Base-by-base conservation (phyloP, 2,888 invertebrate species). In the Dendrolimus pini region DNA sequence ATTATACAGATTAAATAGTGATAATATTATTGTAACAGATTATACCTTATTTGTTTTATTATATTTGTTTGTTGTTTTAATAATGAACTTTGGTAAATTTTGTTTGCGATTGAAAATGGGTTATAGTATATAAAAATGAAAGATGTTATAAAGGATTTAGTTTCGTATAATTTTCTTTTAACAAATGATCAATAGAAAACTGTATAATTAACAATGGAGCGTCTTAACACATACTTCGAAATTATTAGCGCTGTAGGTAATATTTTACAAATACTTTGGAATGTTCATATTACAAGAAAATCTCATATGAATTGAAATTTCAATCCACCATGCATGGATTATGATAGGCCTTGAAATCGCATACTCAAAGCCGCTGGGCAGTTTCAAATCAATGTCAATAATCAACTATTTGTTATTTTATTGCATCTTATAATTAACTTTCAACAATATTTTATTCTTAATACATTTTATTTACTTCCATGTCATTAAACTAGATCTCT, bases 141-240 rank as follows among this genome's bases (percentile, higher is more conserved):
- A 87, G 71, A 88, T 78, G 83, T 63, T 61, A 56, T 58, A 82
- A 89, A 89, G 89, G 88, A 89, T 90, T 90, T 89, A 89, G 90
- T 90, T 89, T 90, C 89, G 81, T 90, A 89, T 90, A 90, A 90
- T 90, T 90, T 90, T 90, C 89, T 89, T 87, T 89, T 89, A 90
- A 90, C 90, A 90, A 90, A 90, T 90, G 88, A 89, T 90, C 90
- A 90, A 90, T 90, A 90, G 89, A 90, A 90, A 90, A 90, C 89
- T 90, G 89, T 89, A 90, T 89, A 89, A 89, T 90, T 89, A 90
- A 90, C 90, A 90, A 90, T 80, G 89, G 88, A 89, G 89, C 82
- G 81, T 89, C 89, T 89, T 89, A 89, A 89, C 88, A 89, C 85
- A 89, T 89, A 89, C 83, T 85, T 85, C 86, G 82, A 89, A 87